Evolutionary conservation across 2,888 invertebrate species (phyloP).

Genomic region (Monochamus alternatus): DNA sequence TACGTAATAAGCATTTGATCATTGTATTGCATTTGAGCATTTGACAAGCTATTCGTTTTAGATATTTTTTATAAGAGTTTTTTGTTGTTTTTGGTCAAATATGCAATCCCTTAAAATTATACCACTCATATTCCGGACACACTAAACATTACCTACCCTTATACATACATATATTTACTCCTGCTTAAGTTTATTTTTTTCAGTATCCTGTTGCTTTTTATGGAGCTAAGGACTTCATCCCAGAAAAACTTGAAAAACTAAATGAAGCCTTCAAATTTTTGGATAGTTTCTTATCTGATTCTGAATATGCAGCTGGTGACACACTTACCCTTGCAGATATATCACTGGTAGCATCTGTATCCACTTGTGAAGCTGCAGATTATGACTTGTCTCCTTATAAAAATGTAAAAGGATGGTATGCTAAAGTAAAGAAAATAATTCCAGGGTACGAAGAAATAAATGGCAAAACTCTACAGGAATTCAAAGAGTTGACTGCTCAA

Average conservation of each 20-base stretch:
- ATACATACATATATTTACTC: too few species aligned
- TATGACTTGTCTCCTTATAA: slow-evolving; percentile 80
- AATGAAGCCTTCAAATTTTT: slow-evolving; percentile 74
- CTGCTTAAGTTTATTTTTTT: slow-evolving; percentile 35
- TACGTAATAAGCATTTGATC: too few species aligned
- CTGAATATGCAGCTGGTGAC: slow-evolving; percentile 82
- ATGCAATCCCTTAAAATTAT: too few species aligned
- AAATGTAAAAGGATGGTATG: slow-evolving; percentile 79
- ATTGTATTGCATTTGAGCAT: too few species aligned
- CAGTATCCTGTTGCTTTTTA: slow-evolving; percentile 71
- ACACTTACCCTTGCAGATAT: slow-evolving; percentile 86
- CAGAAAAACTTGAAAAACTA: slow-evolving; percentile 73
- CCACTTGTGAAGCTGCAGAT: slow-evolving; percentile 77
- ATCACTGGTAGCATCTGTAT: slow-evolving; percentile 78
- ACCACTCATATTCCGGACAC: too few species aligned
- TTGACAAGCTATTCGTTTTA: too few species aligned
- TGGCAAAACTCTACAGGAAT: slow-evolving; percentile 62
- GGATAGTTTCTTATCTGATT: slow-evolving; percentile 81
- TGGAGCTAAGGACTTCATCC: slow-evolving; percentile 71
- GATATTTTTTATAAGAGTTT: too few species aligned
- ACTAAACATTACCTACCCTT: too few species aligned
- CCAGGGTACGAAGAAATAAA: slow-evolving; percentile 74
- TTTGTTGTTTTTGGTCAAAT: too few species aligned
- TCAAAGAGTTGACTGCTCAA: slow-evolving; percentile 63
- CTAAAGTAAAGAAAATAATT: slow-evolving; percentile 74